phyloP scores from a whole-genome alignment of 2,888 invertebrate genomes.

The Diogma glabrata region DNA sequence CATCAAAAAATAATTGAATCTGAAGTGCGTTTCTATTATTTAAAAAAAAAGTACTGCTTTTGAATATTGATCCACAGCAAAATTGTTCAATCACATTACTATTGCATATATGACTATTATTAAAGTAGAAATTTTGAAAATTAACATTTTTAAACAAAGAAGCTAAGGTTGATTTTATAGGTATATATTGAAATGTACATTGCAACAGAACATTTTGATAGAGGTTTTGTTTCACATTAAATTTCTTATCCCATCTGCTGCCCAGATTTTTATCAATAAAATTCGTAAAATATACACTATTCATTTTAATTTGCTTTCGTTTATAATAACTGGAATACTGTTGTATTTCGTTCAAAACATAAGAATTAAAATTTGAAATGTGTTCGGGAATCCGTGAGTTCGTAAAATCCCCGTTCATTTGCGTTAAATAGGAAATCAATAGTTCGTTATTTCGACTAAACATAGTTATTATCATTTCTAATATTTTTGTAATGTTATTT shows the following conservation, averaged over 20 bases:
- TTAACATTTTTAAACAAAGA: background rate
- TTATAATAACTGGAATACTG: background rate
- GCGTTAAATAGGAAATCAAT: background rate
- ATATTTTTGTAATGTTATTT: too few species aligned
- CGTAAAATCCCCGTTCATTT: background rate
- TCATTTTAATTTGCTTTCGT: background rate
- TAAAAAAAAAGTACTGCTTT: background rate
- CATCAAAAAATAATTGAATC: constrained; percentile 18
- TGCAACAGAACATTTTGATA: background rate
- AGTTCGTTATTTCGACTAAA: background rate
- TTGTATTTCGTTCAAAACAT: background rate
- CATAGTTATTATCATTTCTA: too few species aligned
- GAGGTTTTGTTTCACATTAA: background rate
- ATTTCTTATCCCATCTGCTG: background rate
- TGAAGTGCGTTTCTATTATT: constrained; percentile 4
- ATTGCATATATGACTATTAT: background rate
- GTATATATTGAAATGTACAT: background rate
- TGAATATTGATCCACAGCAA: background rate
- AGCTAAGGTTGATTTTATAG: background rate
- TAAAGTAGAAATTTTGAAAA: background rate
- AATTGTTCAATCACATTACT: background rate
- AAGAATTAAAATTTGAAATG: background rate
- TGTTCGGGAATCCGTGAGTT: background rate
- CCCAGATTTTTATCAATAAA: background rate
- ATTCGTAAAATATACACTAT: background rate